These are phyloP conservation scores for Miniopterus natalensis DNA, from an alignment of 2,113 vertebrate species.

Conservation along the genomic window DNA sequence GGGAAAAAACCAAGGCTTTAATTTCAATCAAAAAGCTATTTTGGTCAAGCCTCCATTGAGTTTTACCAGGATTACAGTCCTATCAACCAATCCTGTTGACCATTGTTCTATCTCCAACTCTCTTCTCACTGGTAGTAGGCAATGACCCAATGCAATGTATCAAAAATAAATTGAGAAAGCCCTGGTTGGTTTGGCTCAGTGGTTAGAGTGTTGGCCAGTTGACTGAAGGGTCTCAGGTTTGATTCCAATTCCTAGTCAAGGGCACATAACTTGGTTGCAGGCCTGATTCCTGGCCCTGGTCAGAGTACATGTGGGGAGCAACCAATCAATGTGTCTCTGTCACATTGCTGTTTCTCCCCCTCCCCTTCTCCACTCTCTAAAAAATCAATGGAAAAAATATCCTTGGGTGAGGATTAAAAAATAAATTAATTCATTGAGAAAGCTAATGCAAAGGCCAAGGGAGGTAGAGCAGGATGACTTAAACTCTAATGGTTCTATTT, in stretches of 20 bases:
- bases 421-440: neutral
- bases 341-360: too few species aligned
- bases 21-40: slow-evolving; percentile 14
- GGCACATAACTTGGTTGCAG: too few species aligned
- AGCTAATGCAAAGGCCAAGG: neutral
- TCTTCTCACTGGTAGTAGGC: neutral
- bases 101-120: neutral
- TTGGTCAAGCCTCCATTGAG: neutral
- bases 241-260: too few species aligned
- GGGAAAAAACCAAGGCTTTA: neutral
- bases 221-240: too few species aligned
- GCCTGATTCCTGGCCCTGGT: too few species aligned
- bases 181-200: too few species aligned
- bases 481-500: neutral
- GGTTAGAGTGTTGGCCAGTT: too few species aligned
- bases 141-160: neutral
- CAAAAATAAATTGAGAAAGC: neutral
- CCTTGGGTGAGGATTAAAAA: neutral
- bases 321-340: too few species aligned
- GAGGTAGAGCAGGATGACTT: neutral
- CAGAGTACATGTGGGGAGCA: too few species aligned
- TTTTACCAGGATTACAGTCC: neutral
- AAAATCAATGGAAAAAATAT: too few species aligned
- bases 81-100: neutral
- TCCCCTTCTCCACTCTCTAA: too few species aligned